Percentiles rank a stretch among this genome's conserved stretches.
Conservation (phyloP, 2,888 invertebrate species). For the Aleiodes testaceus region DNA sequence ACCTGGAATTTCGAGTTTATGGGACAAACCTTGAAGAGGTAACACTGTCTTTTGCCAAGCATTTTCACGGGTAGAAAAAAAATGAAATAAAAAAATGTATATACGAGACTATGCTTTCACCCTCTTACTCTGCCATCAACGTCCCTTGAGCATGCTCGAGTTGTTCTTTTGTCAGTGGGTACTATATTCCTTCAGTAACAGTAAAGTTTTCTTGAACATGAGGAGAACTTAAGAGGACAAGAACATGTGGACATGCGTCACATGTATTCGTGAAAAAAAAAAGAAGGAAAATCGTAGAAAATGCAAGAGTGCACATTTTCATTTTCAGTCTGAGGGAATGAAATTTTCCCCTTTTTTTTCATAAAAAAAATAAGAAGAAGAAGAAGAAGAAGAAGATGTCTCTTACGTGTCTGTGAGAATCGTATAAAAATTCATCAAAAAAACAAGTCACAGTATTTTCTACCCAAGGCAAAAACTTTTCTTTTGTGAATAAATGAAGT, state of each 20-base stretch:
- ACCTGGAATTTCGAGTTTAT: constrained; percentile 21
- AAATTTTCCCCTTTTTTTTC: no score
- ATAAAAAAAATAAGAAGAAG: no score
- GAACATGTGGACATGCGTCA: constrained; percentile 24
- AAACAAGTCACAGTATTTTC: no score
- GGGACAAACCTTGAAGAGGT: constrained; percentile 10
- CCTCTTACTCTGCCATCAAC: constrained; percentile 30
- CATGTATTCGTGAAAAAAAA: constrained; percentile 9
- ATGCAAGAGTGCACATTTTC: constrained; percentile 5
- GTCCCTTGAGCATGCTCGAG: constrained; percentile 31
- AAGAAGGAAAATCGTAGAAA: not conserved
- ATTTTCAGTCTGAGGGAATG: constrained; percentile 1
- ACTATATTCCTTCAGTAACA: constrained; percentile 14
- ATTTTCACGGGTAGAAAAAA: not conserved
- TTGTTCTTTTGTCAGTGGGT: constrained; percentile 26
- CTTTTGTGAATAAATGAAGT: no score
- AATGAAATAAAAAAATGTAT: constrained; percentile 15
- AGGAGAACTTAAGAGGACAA: constrained; percentile 9
- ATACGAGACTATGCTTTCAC: constrained; percentile 17
- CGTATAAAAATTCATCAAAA: no score
- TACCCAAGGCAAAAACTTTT: no score
- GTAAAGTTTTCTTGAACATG: constrained; percentile 20
- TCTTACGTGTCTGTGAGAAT: no score
- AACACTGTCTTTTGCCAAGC: not conserved
- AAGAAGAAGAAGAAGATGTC: no score